These are phyloP conservation scores for Popillia japonica DNA, from an alignment of 1,140 invertebrate species.

Conservation along the genomic window DNA sequence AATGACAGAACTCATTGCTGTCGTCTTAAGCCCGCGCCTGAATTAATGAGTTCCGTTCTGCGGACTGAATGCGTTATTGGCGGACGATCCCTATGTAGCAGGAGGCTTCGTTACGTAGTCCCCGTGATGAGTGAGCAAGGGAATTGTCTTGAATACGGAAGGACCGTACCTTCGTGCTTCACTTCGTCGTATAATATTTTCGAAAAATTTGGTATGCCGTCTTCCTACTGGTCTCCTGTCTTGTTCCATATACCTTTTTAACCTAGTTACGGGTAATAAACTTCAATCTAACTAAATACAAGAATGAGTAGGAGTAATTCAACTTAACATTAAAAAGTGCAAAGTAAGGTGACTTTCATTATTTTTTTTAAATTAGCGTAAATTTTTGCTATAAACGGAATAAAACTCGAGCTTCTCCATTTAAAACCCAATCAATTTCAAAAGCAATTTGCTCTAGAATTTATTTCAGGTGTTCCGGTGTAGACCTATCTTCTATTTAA, in stretches of 20 bases:
- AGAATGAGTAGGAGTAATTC: no score
- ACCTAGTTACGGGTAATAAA: no score
- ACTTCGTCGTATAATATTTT: neutral
- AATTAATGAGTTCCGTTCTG: conserved; percentile 40
- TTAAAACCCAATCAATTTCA: neutral
- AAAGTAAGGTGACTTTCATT: no score
- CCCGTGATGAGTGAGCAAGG: neutral
- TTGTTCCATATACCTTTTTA: no score
- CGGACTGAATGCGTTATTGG: conserved; percentile 31
- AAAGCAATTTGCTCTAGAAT: neutral
- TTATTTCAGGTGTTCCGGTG: neutral
- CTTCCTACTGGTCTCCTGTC: no score
- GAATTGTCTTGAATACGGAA: neutral
- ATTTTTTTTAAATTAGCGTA: no score
- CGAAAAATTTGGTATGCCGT: no score
- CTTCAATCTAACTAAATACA: no score
- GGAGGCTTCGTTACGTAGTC: conserved; percentile 1
- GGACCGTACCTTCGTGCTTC: neutral
- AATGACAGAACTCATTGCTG: conserved; percentile 39
- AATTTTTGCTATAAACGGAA: no score
- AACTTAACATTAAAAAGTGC: no score
- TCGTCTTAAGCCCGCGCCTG: conserved; percentile 36
- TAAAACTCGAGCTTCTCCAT: neutral
- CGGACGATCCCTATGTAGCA: neutral
- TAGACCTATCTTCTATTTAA: neutral